Conservation (phyloP, 35 echinoderm and acorn worm genomes). For the Apostichopus parvimensis region DNA sequence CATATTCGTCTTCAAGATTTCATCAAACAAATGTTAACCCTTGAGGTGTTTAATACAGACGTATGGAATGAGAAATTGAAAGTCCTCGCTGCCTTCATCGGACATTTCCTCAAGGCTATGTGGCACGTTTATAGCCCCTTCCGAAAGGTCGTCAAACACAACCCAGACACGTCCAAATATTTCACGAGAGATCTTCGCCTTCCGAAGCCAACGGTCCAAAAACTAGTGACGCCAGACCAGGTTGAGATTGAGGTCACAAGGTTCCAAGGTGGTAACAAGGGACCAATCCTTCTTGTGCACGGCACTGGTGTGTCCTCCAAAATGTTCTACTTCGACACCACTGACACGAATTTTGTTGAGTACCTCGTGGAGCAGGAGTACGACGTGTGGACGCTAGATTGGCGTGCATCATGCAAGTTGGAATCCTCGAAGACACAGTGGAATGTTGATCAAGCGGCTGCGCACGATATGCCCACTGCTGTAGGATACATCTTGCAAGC, state of each 20-base stretch:
- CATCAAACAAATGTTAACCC: conserved; percentile 61
- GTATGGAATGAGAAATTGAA: conserved; percentile 46
- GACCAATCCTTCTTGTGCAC: conserved; percentile 66
- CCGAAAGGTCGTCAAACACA: conserved; percentile 4
- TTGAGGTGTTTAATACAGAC: conserved; percentile 63
- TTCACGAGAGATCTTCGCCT: conserved; percentile 39
- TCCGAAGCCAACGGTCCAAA: conserved; percentile 33
- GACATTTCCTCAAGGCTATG: conserved; percentile 58
- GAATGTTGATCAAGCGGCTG: conserved; percentile 59
- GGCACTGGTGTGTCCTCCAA: conserved; percentile 51
- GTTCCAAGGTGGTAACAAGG: conserved; percentile 57
- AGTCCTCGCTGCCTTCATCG: conserved; percentile 53
- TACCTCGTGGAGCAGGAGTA: conserved; percentile 54
- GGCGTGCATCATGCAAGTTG: conserved; percentile 50
- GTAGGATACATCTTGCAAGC: conserved; percentile 65
- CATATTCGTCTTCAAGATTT: conserved; percentile 65
- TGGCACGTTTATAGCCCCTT: conserved; percentile 68
- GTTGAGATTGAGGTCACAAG: conserved; percentile 58
- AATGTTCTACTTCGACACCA: conserved; percentile 66
- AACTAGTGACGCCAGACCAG: conserved; percentile 54
- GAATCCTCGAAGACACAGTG: conserved; percentile 46
- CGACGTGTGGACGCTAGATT: conserved; percentile 72
- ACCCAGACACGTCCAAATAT: conserved; percentile 40
- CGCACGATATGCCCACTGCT: conserved; percentile 64
- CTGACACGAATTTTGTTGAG: conserved; percentile 64